Base-by-base conservation (phyloP, 2,797 vertebrate genomes). In the Poeciliopsis presidionis region DNA sequence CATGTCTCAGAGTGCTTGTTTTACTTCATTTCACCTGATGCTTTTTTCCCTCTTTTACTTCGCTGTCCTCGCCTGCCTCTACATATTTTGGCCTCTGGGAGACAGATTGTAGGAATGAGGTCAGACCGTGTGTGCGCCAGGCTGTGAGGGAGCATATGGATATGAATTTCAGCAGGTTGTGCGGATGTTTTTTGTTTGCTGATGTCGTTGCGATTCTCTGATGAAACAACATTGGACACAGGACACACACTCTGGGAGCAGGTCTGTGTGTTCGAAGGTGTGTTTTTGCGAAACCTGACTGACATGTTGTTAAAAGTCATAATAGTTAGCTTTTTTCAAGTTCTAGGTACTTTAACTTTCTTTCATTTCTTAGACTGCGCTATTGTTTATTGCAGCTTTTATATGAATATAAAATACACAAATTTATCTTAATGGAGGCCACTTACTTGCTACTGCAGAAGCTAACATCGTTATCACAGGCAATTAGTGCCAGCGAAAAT, bases 151-250 rank as follows among this genome's bases (percentile, higher is more conserved):
- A 72, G 79, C 74, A 72, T 88, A 78, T 86, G 88, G 82, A 4
- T 86, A 80, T 76, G 61, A 79, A 46, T 85, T 72, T 78, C 53
- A 81, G 79, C 74, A 72, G 86, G 82, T 61, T 88, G 86, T 88
- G 83, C 77, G 41, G 67, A 45, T 92, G 88, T 86, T 87, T 61
- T 59, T 90, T 92, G 88, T 88, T 84, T 83, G 79, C 81, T 91
- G 90, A 92, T 90, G 87, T 90, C 89, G 90, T 91, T 89, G 89
- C 18, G 80, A 84, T 87, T 74, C 84, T 85, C 86, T 9, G 84
- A 80, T 80, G 83, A 83, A 84, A 90, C 76, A 28, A 88, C 86
- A 83, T 87, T 77, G 82, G 81, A 86, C 76, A 78, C 87, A 87
- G 73, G 69, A 84, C 82, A 84, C 49, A 78, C 79, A 85, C 77